These are phyloP conservation scores for Budorcas taxicolor DNA, from an alignment of 2,113 vertebrate genomes.

Conservation along the genomic window DNA sequence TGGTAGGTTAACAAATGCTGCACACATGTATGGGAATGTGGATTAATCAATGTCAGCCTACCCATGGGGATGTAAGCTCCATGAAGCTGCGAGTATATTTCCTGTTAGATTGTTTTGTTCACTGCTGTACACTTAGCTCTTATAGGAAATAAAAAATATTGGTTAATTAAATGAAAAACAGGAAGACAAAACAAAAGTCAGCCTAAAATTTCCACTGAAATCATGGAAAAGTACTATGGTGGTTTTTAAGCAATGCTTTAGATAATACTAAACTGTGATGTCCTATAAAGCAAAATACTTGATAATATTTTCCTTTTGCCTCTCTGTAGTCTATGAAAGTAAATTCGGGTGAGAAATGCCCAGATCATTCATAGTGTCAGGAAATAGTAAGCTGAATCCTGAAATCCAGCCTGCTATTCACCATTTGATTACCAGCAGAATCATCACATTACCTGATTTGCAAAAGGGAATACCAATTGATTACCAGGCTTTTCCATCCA, in stretches of 20 bases:
- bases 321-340: not conserved
- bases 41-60: not conserved
- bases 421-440: not conserved
- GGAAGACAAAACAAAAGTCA: not conserved
- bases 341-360: not conserved
- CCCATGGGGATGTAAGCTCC: not conserved
- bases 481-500: not conserved
- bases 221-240: not conserved
- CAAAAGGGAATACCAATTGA: not conserved
- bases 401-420: not conserved
- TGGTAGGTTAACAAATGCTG: slow-evolving; percentile 1
- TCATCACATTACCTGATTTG: not conserved
- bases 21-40: not conserved
- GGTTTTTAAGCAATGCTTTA: not conserved
- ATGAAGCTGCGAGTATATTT: not conserved
- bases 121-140: not conserved
- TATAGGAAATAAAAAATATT: not conserved
- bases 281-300: not conserved
- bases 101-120: not conserved
- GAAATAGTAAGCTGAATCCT: not conserved
- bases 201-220: slow-evolving; percentile 24
- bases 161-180: not conserved
- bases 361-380: not conserved
- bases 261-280: not conserved
- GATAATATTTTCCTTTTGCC: not conserved